Percentiles rank a stretch among this genome's conserved stretches.
phyloP scores from a whole-genome alignment of 2,888 invertebrate genomes.

The Tetramorium bicarinatum region DNA sequence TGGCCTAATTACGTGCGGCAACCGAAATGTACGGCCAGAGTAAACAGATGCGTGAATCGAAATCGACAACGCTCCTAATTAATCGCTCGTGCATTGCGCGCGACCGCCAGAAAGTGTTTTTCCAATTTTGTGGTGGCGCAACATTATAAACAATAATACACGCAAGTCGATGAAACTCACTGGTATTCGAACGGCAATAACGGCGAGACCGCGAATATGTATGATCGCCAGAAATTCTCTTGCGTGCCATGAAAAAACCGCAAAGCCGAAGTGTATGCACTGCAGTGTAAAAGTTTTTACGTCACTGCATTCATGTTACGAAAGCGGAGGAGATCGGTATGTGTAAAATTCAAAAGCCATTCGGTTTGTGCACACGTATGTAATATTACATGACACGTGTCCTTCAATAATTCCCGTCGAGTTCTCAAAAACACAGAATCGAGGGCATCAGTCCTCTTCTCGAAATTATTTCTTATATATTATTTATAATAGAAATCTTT shows the following conservation, averaged over 20 bases:
- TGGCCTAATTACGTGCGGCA: slow-evolving; percentile 49
- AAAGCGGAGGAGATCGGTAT: not conserved
- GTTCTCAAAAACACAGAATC: not conserved
- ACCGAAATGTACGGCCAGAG: slow-evolving; percentile 27
- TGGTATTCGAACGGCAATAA: slow-evolving; percentile 20
- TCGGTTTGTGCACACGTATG: not conserved
- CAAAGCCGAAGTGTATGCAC: not conserved
- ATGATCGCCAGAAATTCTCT: slow-evolving; percentile 21
- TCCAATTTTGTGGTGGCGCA: slow-evolving; percentile 22
- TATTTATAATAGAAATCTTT: not conserved
- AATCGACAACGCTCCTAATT: slow-evolving; percentile 51
- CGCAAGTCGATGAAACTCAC: not conserved
- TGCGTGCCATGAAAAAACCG: slow-evolving; percentile 33
- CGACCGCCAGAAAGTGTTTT: slow-evolving; percentile 33
- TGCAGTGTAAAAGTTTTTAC: slow-evolving; percentile 29
- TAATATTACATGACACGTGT: not conserved
- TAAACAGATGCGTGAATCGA: slow-evolving; percentile 41
- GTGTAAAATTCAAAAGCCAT: not conserved
- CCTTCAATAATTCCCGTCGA: not conserved
- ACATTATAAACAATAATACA: not conserved
- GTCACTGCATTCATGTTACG: slow-evolving; percentile 23
- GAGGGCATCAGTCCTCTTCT: not conserved
- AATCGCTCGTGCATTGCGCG: slow-evolving; percentile 32
- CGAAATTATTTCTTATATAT: not conserved
- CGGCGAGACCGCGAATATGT: not conserved